These are phyloP conservation scores for Rotaria sp. DNA, from an alignment of 2,888 invertebrate species.

Conservation along the genomic window DNA sequence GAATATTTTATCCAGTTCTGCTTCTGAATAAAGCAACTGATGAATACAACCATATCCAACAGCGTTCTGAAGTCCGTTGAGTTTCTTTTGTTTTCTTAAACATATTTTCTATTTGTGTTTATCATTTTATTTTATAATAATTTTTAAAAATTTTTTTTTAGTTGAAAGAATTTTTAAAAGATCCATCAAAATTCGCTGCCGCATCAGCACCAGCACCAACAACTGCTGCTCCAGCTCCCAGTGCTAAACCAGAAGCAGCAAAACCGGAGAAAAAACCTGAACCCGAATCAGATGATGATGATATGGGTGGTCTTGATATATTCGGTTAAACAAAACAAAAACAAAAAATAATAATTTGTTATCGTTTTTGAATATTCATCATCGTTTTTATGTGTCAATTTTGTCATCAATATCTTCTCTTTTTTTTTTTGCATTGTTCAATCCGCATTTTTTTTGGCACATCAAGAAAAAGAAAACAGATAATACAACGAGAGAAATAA, in stretches of 20 bases:
- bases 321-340: conserved; percentile 31
- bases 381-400: conserved; percentile 8
- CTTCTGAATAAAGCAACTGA: not conserved
- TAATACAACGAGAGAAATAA: not conserved
- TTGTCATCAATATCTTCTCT: not conserved
- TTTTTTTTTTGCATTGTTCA: conserved; percentile 7
- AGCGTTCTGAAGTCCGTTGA: not conserved
- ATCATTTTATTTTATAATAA: not conserved
- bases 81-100: not conserved
- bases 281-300: conserved; percentile 37
- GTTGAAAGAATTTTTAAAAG: conserved; percentile 39
- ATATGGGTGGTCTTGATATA: conserved; percentile 36
- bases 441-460: conserved; percentile 1
- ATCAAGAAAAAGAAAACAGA: not conserved
- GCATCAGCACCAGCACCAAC: conserved; percentile 36
- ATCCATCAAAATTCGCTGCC: conserved; percentile 40
- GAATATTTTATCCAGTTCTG: conserved; percentile 17
- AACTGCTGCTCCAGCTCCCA: not conserved
- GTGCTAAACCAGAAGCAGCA: conserved; percentile 5
- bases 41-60: conserved; percentile 15
- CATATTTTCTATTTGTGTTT: not conserved
- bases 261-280: conserved; percentile 29
- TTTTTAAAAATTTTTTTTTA: not conserved
- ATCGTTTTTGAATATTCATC: conserved; percentile 15
- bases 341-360: not conserved